Conservation (phyloP, 2,113 vertebrate genomes). For the Trogon surrucura region DNA sequence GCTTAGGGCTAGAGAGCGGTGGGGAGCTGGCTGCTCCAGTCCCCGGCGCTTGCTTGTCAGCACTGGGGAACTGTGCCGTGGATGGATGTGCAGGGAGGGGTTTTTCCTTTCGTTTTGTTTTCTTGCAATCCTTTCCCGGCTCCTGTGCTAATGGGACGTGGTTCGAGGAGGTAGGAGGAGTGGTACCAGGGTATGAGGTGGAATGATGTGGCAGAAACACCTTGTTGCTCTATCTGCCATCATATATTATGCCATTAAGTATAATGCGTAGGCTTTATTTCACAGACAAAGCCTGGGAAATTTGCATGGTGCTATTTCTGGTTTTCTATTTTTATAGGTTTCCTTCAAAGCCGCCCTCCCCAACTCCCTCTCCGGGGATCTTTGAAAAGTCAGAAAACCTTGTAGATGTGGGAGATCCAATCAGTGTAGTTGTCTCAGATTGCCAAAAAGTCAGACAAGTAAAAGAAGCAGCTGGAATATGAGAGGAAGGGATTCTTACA, state of each 20-base stretch:
- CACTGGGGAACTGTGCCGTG: background rate
- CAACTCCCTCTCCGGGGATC: background rate
- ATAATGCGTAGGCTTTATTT: background rate
- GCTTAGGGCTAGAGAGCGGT: background rate
- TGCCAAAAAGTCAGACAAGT: background rate
- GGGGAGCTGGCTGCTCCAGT: background rate
- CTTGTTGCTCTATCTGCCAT: background rate
- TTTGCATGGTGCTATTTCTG: background rate
- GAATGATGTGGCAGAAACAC: background rate
- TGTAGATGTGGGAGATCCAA: background rate
- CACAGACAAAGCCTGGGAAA: too few relatives aligned
- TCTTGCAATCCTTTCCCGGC: background rate
- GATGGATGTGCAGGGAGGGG: background rate
- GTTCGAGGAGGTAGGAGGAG: background rate
- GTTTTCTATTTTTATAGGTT: background rate
- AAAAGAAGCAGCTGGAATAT: background rate
- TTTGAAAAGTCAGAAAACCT: background rate
- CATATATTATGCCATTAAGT: background rate
- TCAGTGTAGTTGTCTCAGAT: background rate
- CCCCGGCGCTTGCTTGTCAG: background rate
- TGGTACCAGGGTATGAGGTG: accelerated
- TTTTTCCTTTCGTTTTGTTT: background rate
- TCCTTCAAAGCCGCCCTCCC: background rate
- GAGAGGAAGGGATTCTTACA: background rate
- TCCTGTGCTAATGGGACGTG: accelerated